phyloP scores from a whole-genome alignment of 2,888 invertebrate species.

The Nemurella pictetii region DNA sequence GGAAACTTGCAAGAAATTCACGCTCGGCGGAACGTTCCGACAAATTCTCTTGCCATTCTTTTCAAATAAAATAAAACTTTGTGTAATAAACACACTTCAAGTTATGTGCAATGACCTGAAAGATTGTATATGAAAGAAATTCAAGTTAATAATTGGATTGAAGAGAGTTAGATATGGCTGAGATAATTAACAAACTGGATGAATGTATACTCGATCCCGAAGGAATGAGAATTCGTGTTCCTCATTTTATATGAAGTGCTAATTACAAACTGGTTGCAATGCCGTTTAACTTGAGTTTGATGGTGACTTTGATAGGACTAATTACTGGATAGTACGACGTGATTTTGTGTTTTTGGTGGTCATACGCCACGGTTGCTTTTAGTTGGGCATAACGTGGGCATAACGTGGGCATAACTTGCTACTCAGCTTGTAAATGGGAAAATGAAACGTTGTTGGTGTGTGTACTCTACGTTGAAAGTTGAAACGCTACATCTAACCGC shows the following conservation, averaged over 20 bases:
- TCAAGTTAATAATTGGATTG: neutral
- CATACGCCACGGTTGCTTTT: too few species aligned
- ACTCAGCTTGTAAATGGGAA: neutral
- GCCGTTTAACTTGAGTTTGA: neutral
- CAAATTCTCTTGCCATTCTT: neutral
- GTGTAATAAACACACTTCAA: neutral
- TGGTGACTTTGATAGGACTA: neutral
- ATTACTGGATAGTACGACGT: neutral
- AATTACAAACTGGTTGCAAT: neutral
- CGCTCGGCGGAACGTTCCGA: neutral
- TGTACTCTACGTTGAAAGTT: neutral
- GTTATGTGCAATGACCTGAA: neutral
- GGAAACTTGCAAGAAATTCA: slow-evolving; percentile 12
- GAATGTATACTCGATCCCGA: neutral
- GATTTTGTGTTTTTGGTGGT: neutral
- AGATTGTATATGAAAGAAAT: neutral
- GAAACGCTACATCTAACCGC: neutral
- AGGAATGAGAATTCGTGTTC: neutral
- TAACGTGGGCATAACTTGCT: neutral
- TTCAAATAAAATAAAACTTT: neutral
- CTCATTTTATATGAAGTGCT: neutral
- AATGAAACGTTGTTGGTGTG: neutral
- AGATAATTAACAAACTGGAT: neutral
- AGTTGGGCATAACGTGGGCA: neutral
- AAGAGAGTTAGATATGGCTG: neutral